phyloP scores from a whole-genome alignment of 2,888 invertebrate species.

The Seladonia tumulorum region DNA sequence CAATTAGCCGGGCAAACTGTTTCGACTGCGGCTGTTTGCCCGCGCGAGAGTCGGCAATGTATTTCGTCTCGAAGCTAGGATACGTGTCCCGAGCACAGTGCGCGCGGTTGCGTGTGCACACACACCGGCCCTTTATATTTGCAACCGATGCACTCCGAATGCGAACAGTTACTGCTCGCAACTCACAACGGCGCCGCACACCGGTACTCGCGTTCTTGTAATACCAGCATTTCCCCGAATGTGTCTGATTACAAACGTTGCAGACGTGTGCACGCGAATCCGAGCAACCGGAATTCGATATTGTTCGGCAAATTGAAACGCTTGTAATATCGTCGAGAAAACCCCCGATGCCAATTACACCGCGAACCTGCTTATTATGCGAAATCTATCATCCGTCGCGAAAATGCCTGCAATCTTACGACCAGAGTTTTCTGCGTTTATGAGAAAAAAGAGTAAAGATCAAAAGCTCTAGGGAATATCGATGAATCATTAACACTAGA shows the following conservation, averaged over 20 bases:
- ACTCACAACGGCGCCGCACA: background rate
- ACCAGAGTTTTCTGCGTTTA: too few species aligned
- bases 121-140: slow-evolving; percentile 18
- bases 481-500: too few species aligned
- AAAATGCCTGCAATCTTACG: background rate
- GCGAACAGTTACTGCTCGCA: background rate
- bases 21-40: slow-evolving; percentile 72
- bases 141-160: slow-evolving; percentile 15
- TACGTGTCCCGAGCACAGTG: slow-evolving; percentile 11
- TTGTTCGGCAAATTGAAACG: slow-evolving; percentile 48
- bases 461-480: background rate
- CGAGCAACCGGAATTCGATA: slow-evolving; percentile 39
- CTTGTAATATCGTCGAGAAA: slow-evolving; percentile 34
- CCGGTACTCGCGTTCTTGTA: slow-evolving; percentile 1
- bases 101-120: slow-evolving; percentile 1
- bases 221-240: background rate
- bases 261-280: background rate
- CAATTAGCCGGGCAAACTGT: slow-evolving; percentile 76
- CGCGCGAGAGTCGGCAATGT: slow-evolving; percentile 62
- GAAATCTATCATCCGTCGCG: background rate
- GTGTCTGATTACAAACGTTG: slow-evolving; percentile 19
- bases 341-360: background rate
- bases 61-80: slow-evolving; percentile 58
- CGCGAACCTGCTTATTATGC: background rate
- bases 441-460: too few species aligned